Evolutionary conservation across 2,797 vertebrate species (phyloP).

Genomic region (Sitta carolinensis): DNA sequence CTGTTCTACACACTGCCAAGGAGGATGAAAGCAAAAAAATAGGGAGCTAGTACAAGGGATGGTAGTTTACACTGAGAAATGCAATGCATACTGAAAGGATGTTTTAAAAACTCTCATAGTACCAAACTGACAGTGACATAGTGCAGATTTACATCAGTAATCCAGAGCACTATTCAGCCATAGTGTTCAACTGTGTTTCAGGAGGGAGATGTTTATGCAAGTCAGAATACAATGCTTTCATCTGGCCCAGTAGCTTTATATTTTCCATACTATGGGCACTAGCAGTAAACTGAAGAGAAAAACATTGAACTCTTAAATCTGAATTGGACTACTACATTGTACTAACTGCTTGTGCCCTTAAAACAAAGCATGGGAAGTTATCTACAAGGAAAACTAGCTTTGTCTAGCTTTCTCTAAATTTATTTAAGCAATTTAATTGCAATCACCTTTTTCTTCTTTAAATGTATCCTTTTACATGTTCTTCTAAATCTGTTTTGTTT

Average conservation of each 20-base stretch:
- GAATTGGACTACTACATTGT: neutral
- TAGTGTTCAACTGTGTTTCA: neutral
- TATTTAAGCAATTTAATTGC: neutral
- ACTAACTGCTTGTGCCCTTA: neutral
- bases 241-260: neutral
- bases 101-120: neutral
- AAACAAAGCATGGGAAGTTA: neutral
- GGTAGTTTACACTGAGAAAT: neutral
- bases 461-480: neutral
- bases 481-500: neutral
- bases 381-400: neutral
- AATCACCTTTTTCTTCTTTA: neutral
- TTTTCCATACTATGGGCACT: neutral
- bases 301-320: neutral
- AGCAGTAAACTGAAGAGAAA: neutral
- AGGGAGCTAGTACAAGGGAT: neutral
- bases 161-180: neutral
- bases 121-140: neutral
- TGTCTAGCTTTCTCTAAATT: neutral
- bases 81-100: neutral
- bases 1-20: accelerated
- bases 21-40: neutral
- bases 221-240: neutral
- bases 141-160: neutral
- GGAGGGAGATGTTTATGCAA: neutral